phyloP scores from a whole-genome alignment of 2,113 vertebrate species.

The Coptodon rendalli region DNA sequence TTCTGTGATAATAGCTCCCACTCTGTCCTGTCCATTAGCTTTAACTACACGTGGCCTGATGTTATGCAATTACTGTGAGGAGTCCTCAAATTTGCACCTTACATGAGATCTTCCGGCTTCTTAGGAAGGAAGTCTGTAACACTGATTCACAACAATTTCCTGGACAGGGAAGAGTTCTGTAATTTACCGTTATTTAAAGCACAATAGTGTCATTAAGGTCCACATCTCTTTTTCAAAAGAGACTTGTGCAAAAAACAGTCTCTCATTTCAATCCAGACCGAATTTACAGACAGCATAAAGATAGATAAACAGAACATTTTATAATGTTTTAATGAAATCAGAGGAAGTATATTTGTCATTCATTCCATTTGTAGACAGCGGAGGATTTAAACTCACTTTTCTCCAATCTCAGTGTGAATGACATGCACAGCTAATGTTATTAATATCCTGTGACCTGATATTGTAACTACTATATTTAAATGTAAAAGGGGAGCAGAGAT shows the following conservation, averaged over 20 bases:
- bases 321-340: background rate
- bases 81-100: background rate
- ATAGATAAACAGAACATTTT: background rate
- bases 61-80: background rate
- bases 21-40: slow-evolving; percentile 33
- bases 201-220: background rate
- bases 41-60: slow-evolving; percentile 20
- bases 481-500: background rate
- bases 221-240: background rate
- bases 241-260: background rate
- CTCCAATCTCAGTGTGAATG: background rate
- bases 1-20: slow-evolving; percentile 21
- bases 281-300: background rate
- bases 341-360: background rate
- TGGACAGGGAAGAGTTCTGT: background rate
- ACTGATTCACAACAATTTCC: background rate
- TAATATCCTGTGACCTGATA: background rate
- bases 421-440: background rate
- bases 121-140: background rate
- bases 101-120: background rate
- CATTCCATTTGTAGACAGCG: background rate
- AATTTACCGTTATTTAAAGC: background rate
- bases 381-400: background rate
- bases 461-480: background rate
- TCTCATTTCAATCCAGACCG: background rate